These are phyloP conservation scores for Achlya flavicornis DNA, from an alignment of 2,888 invertebrate genomes.

Conservation along the genomic window DNA sequence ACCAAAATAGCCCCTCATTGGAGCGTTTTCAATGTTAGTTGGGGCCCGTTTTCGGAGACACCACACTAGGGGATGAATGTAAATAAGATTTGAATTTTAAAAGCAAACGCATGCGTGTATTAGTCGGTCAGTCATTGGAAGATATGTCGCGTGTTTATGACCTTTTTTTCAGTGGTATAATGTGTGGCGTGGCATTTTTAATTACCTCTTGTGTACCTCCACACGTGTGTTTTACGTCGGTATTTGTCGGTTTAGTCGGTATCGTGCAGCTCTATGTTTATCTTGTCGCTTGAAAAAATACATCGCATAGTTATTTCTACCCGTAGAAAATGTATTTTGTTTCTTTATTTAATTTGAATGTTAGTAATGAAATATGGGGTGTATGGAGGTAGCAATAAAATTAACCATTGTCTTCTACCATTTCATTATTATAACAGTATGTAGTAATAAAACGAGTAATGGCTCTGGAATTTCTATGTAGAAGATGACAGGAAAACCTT, in stretches of 20 bases:
- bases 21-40: slow-evolving; percentile 61
- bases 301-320: background rate
- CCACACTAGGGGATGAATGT: slow-evolving; percentile 67
- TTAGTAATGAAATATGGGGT: background rate
- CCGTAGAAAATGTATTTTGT: no score
- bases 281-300: background rate
- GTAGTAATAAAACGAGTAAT: background rate
- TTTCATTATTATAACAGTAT: slow-evolving; percentile 2
- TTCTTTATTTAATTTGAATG: no score
- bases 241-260: no score
- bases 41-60: slow-evolving; percentile 65
- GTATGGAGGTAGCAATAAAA: slow-evolving; percentile 5
- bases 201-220: slow-evolving; percentile 8
- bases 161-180: slow-evolving; percentile 31
- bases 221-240: slow-evolving; percentile 8
- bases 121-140: slow-evolving; percentile 18
- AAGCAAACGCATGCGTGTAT: slow-evolving; percentile 40
- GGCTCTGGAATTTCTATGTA: background rate
- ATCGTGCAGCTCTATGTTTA: slow-evolving; percentile 1
- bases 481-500: background rate
- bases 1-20: slow-evolving; percentile 69
- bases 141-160: slow-evolving; percentile 29
- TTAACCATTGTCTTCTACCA: slow-evolving; percentile 1
- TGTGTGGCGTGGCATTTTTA: slow-evolving; percentile 23
- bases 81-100: slow-evolving; percentile 79